Evolutionary conservation across 2,888 invertebrate species (phyloP).

Genomic region (Spodoptera littoralis): DNA sequence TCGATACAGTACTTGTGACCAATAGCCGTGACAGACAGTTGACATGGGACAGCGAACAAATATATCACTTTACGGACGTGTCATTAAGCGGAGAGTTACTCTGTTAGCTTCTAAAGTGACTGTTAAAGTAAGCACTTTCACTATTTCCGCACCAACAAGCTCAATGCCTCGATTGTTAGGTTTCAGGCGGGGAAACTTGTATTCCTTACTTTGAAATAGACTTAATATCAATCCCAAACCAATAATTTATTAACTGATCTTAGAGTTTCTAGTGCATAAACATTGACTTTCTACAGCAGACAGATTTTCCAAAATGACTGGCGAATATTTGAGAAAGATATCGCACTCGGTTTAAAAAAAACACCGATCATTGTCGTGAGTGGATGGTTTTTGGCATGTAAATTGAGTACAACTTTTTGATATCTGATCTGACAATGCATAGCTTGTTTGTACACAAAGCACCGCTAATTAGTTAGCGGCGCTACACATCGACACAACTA

Average conservation of each 20-base stretch:
- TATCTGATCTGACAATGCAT: not conserved
- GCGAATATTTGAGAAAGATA: conserved; percentile 8
- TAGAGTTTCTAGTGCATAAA: conserved; percentile 7
- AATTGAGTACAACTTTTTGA: conserved; percentile 9
- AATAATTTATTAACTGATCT: conserved; percentile 9
- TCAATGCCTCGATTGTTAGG: conserved; percentile 47
- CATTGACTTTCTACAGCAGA: conserved; percentile 25
- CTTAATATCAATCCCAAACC: conserved; percentile 15
- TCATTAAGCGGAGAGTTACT: conserved; percentile 48
- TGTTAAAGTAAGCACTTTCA: conserved; percentile 51
- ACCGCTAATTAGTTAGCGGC: too few species aligned
- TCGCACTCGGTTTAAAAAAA: conserved; percentile 7
- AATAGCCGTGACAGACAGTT: conserved; percentile 52
- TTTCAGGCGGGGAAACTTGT: conserved; percentile 46
- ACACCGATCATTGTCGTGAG: conserved; percentile 19
- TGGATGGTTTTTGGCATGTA: conserved; percentile 3
- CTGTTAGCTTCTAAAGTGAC: conserved; percentile 31
- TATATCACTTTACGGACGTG: conserved; percentile 62
- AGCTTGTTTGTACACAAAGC: too few species aligned
- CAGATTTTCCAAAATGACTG: conserved; percentile 28
- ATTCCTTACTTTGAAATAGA: conserved; percentile 24
- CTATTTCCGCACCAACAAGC: conserved; percentile 53
- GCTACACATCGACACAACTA: too few species aligned
- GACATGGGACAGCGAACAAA: conserved; percentile 52
- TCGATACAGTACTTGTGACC: conserved; percentile 46